Evolutionary conservation across 2,113 vertebrate genomes (phyloP).

Genomic region (Crotalus viridis): DNA sequence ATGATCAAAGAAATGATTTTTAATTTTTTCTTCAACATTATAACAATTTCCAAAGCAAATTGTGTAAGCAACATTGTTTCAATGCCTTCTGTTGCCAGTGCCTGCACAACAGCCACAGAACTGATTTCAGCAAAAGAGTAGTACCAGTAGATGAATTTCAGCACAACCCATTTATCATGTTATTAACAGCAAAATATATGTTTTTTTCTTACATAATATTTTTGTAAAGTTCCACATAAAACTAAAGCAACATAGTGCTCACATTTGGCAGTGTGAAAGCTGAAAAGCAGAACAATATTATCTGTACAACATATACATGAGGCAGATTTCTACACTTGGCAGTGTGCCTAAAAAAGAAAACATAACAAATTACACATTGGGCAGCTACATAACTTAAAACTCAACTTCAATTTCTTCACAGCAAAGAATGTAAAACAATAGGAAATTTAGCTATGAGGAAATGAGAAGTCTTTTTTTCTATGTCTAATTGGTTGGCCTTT

Average conservation of each 20-base stretch:
- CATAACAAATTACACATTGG: neutral
- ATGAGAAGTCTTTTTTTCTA: neutral
- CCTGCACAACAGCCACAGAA: neutral
- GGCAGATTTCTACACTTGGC: neutral
- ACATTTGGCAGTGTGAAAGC: neutral
- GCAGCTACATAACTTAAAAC: neutral
- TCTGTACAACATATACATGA: neutral
- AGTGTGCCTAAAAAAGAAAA: neutral
- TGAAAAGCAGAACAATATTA: neutral
- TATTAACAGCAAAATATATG: neutral
- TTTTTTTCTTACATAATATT: neutral
- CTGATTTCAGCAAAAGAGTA: neutral
- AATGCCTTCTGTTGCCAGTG: neutral
- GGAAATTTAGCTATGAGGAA: neutral
- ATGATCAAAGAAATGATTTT: neutral
- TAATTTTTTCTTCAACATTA: neutral
- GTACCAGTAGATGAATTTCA: neutral
- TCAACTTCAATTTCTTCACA: neutral
- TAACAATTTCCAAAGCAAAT: neutral
- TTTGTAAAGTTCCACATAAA: neutral
- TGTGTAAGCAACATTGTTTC: neutral
- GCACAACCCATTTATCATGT: neutral
- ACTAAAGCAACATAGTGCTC: neutral
- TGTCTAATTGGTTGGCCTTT: neutral
- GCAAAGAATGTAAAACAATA: neutral